These are phyloP conservation scores for Clarias batrachus DNA, from an alignment of 2,113 vertebrate species.

Conservation along the genomic window DNA sequence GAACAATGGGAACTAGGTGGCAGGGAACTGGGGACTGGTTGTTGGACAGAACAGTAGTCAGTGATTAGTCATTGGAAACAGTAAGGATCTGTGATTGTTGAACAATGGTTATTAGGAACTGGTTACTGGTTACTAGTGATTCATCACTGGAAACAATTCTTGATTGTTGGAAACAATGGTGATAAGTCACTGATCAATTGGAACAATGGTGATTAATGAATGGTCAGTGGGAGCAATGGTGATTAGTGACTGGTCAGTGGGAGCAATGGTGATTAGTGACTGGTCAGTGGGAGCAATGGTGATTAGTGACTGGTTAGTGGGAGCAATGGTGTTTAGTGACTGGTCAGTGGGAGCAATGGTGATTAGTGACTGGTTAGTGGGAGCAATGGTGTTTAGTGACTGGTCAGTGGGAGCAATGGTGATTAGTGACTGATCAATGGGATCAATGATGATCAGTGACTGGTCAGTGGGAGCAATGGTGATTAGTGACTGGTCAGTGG, in stretches of 20 bases:
- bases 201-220: neutral
- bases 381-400: neutral
- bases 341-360: neutral
- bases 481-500: neutral
- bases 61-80: neutral
- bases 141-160: neutral
- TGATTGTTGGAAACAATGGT: neutral
- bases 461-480: neutral
- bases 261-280: neutral
- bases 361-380: neutral
- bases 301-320: neutral
- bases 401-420: neutral
- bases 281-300: neutral
- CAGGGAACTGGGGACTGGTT: too few species aligned
- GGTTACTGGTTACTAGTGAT: neutral
- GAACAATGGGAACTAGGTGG: neutral
- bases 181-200: neutral
- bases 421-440: neutral
- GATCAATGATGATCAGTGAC: neutral
- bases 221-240: neutral
- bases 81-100: neutral
- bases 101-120: neutral
- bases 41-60: too few species aligned
- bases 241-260: neutral
- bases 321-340: neutral